These are phyloP conservation scores for Yponomeuta malinellus DNA, from an alignment of 2,888 invertebrate genomes.

Conservation along the genomic window DNA sequence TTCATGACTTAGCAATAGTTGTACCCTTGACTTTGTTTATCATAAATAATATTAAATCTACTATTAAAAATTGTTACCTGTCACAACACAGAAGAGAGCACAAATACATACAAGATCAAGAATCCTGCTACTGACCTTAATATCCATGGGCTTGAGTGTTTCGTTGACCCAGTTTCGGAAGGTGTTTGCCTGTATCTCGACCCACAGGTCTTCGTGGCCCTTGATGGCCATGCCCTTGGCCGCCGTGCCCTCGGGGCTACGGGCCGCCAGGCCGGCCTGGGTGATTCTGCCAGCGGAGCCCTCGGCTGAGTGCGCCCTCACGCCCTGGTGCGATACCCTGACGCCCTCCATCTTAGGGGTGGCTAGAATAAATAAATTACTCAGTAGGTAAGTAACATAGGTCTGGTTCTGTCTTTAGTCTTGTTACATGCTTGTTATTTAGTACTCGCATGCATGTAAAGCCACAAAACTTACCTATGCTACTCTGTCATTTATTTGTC, in stretches of 20 bases:
- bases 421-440: too few species aligned
- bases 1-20: too few species aligned
- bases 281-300: slow-evolving; percentile 79
- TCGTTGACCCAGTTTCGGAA: slow-evolving; percentile 99
- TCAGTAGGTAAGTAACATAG: too few species aligned
- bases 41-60: too few species aligned
- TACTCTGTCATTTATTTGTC: slow-evolving; percentile 31
- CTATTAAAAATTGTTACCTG: too few species aligned
- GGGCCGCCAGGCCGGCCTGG: slow-evolving; percentile 88
- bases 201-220: slow-evolving; percentile 96
- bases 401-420: too few species aligned
- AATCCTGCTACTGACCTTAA: slow-evolving; percentile 67
- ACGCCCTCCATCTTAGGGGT: slow-evolving; percentile 62
- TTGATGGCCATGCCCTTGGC: slow-evolving; percentile 97
- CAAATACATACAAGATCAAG: too few species aligned
- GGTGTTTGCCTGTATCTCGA: slow-evolving; percentile 96
- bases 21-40: too few species aligned
- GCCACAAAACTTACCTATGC: slow-evolving; percentile 8
- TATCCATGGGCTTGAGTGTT: slow-evolving; percentile 82
- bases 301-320: slow-evolving; percentile 74
- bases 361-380: too few species aligned
- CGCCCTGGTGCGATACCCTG: slow-evolving; percentile 76
- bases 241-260: slow-evolving; percentile 93
- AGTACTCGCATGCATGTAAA: too few species aligned
- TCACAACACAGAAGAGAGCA: too few species aligned